Evolutionary conservation across 2,797 vertebrate species (phyloP).

Genomic region (Takifugu ocellatus): DNA sequence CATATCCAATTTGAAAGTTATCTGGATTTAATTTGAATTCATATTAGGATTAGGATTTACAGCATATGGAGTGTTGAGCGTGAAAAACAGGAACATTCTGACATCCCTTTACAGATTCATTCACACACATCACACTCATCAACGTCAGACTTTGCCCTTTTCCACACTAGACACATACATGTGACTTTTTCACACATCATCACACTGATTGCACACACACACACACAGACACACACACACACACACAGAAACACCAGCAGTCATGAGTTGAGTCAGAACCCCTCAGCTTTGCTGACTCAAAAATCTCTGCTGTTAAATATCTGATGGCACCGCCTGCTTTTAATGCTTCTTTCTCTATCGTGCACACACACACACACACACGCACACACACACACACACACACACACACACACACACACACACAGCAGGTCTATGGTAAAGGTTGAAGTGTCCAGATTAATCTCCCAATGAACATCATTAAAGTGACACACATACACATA

Average conservation of each 20-base stretch:
- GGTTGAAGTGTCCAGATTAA: slow-evolving; percentile 17
- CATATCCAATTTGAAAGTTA: slow-evolving; percentile 2
- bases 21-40: background rate
- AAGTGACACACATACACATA: slow-evolving; percentile 21
- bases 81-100: slow-evolving; percentile 10
- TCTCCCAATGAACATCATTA: slow-evolving; percentile 14
- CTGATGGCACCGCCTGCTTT: slow-evolving; percentile 20
- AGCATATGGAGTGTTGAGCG: background rate
- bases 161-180: slow-evolving; percentile 30
- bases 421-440: background rate
- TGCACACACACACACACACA: background rate
- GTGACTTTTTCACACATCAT: slow-evolving; percentile 36
- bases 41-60: background rate
- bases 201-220: slow-evolving; percentile 23
- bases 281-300: slow-evolving; percentile 55
- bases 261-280: slow-evolving; percentile 50
- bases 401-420: slow-evolving; percentile 2
- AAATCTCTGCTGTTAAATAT: slow-evolving; percentile 36
- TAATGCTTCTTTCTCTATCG: slow-evolving; percentile 2
- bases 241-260: slow-evolving; percentile 28
- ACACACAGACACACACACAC: slow-evolving; percentile 14
- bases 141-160: slow-evolving; percentile 37
- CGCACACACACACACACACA: slow-evolving; percentile 2
- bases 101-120: slow-evolving; percentile 12
- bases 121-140: slow-evolving; percentile 4